Evolutionary conservation across 2,113 vertebrate species (phyloP), one percentile per base, ranked within the genome.

Genomic region (Brachionichthys hirsutus): DNA sequence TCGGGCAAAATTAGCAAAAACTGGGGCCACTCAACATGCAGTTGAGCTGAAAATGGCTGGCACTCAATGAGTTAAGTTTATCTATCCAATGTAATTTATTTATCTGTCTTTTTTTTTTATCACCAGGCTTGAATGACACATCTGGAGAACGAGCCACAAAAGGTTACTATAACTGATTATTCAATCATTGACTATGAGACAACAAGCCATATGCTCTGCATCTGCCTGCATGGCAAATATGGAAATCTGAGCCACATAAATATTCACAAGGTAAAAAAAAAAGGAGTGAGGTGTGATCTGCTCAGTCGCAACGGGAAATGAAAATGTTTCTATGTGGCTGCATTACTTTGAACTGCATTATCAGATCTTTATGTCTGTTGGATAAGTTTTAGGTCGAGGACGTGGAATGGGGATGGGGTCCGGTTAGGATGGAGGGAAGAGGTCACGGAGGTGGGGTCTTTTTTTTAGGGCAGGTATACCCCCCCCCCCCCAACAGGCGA

Each of bases 241-340:
- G 79, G 78, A 90, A 84, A 85, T 88, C 55, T 54, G 62, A 51
- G 75, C 15, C 65, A 59, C 83, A 86, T 84, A 79, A 87, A 91
- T 89, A 89, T 89, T 88, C 79, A 88, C 70, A 78, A 68, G 61
- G 46, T 17, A 7, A 62, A 82, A 78, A 49, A n/a, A n/a, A 30
- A 30, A 30, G 67, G 71, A 62, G 68, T 54, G 62, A 80, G 40
- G 75, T 54, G 70, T 46, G 46, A 77, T 67, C 36, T 66, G 34
- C 57, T 69, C 52, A 62, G 62, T 65, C 62, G 52, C 10, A 62
- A 67, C 67, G 36, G n/a, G 54, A 60, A 48, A 30, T 30, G 24
- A 30, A 67, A 67, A 44, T 67, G 48, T 75, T 47, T 56, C 46
- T 17, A 1, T 46, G 19, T n/a, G 44, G 1, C 10, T 34, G n/a